Evolutionary conservation across 1,140 invertebrate genomes (phyloP).

Genomic region (Tachypleus tridentatus): DNA sequence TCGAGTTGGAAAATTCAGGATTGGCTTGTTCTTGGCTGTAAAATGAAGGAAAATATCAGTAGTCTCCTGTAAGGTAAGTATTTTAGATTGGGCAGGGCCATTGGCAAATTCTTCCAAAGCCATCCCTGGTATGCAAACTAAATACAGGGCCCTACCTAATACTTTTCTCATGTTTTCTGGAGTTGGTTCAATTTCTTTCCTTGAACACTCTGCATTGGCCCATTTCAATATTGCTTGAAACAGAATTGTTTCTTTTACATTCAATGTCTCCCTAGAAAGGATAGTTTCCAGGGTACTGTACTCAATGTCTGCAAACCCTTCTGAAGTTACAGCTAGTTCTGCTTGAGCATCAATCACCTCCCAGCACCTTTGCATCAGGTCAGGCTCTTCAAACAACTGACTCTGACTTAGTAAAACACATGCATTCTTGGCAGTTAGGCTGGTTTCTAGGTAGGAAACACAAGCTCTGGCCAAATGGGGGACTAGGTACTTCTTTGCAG

Average conservation of each 20-base stretch:
- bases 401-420: constrained; percentile 82
- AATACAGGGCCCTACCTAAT: constrained; percentile 61
- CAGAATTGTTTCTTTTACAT: constrained; percentile 78
- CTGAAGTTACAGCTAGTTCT: constrained; percentile 83
- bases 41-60: constrained; percentile 79
- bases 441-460: constrained; percentile 82
- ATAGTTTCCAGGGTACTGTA: constrained; percentile 76
- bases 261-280: constrained; percentile 71
- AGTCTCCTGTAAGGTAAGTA: constrained; percentile 75
- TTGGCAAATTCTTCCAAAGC: constrained; percentile 81
- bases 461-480: constrained; percentile 78
- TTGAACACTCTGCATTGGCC: constrained; percentile 69
- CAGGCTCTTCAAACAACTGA: constrained; percentile 78
- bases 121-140: constrained; percentile 83
- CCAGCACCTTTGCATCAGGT: constrained; percentile 86
- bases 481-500: constrained; percentile 87
- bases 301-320: constrained; percentile 85
- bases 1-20: constrained; percentile 63
- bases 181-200: constrained; percentile 62
- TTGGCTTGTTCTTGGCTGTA: constrained; percentile 51
- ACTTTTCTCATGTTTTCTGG: constrained; percentile 42
- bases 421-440: constrained; percentile 81
- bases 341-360: constrained; percentile 88
- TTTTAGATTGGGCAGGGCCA: constrained; percentile 72
- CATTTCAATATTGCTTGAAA: constrained; percentile 81